These are phyloP conservation scores for Stichopus horrens DNA, from an alignment of 53 echinoderm and acorn worm species.

Conservation along the genomic window DNA sequence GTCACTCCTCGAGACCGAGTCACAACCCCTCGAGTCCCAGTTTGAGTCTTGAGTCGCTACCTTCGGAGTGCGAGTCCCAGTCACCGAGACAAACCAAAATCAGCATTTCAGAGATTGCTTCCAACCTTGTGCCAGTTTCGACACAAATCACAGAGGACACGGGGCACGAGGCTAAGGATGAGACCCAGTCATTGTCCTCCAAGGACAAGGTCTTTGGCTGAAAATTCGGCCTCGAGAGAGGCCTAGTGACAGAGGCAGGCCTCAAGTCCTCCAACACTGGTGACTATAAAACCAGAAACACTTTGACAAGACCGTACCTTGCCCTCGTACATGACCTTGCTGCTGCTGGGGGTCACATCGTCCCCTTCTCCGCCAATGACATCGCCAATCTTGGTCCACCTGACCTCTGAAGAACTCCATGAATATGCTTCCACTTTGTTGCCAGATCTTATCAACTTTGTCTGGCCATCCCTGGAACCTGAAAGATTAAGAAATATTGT, in stretches of 20 bases:
- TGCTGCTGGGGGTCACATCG: constrained; percentile 69
- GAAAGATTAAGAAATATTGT: not conserved
- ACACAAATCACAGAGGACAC: too few relatives aligned
- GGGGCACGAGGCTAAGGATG: too few relatives aligned
- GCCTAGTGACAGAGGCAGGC: not conserved
- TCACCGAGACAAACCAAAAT: too few relatives aligned
- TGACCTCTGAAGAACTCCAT: constrained; percentile 76
- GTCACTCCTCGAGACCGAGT: too few relatives aligned
- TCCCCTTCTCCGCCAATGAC: constrained; percentile 87
- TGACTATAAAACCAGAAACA: not conserved
- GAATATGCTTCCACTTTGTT: constrained; percentile 88
- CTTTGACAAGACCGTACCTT: constrained; percentile 60
- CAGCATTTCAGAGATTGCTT: too few relatives aligned
- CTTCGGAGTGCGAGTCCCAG: too few relatives aligned
- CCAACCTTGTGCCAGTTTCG: too few relatives aligned
- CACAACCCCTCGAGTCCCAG: too few relatives aligned
- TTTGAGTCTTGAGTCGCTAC: too few relatives aligned
- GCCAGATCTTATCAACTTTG: constrained; percentile 78
- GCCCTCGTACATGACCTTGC: constrained; percentile 88
- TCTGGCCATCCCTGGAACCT: constrained; percentile 93
- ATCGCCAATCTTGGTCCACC: constrained; percentile 98
- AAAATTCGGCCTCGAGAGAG: not conserved
- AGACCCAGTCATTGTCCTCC: too few relatives aligned
- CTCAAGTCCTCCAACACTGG: not conserved
- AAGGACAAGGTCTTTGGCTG: too few relatives aligned